Evolutionary conservation across 2,113 vertebrate species (phyloP), one percentile per base, ranked within the genome.

Genomic region (Spheniscus mendiculus): DNA sequence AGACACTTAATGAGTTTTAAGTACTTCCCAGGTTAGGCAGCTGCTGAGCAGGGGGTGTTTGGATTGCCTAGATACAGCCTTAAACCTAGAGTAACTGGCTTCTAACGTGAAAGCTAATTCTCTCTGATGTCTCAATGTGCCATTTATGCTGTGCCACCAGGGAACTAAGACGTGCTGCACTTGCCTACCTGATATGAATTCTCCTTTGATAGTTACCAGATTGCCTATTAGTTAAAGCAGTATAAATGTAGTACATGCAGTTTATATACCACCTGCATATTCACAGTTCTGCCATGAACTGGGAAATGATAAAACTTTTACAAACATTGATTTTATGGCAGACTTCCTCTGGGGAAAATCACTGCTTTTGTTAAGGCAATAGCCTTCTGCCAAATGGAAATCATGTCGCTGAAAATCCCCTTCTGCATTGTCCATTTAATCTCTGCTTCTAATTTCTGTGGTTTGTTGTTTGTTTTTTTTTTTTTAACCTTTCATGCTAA

Each of bases 181-280:
- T 95, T 84, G 44, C 83, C 84, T 89, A 85, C 79, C 67, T 80
- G 63, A 73, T 93, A 56, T 13, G 61, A 91, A 92, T 90, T 95
- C 74, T 61, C 59, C 80, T 96, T 83, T 83, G 93, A 93, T 93
- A 86, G 88, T 91, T 95, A 95, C 72, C 95, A 97, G 95, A 95
- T 53, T 94, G 95, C 73, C 94, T 96, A 91, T 97, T 94, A 97
- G 93, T 94, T 93, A 95, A 92, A 95, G 72, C 59, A 89, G n/a
- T 78, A 88, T 65, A 93, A 76, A 92, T 23, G 89, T 38, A 40
- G 34, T 42, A 45, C 45, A 62, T 20, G 32, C 13, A 6, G 82
- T 50, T 96, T 95, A 90, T 81, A 87, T 65, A 90, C 78, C 86
- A 95, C 90, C 90, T 93, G 81, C 86, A 73, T 85, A 67, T 81